Conservation (phyloP, 23 tunicate species). For the Trididemnum nubilum region DNA sequence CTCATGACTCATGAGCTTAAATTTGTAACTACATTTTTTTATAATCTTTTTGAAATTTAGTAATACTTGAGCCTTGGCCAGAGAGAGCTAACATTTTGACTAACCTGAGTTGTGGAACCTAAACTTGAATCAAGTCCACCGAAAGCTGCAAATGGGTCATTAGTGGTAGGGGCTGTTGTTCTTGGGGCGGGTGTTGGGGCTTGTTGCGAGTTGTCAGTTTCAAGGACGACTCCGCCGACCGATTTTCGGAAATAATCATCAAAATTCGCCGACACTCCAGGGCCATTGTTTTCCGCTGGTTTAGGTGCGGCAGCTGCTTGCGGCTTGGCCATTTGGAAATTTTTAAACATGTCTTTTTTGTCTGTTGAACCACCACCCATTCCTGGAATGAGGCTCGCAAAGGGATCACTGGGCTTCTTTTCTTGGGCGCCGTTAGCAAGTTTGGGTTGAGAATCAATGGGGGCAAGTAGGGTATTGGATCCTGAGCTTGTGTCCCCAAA, state of each 20-base stretch:
- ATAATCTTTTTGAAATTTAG: too few relatives aligned
- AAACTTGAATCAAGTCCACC: constrained; percentile 8
- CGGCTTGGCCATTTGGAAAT: constrained; percentile 89
- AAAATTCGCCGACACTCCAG: constrained; percentile 38
- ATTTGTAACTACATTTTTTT: too few relatives aligned
- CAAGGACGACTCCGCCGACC: constrained; percentile 73
- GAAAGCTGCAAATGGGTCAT: constrained; percentile 38
- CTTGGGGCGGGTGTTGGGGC: constrained; percentile 42
- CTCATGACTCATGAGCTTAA: too few relatives aligned
- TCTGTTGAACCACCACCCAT: constrained; percentile 41
- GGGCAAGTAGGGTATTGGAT: constrained; percentile 40
- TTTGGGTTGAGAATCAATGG: constrained; percentile 26
- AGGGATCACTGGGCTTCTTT: constrained; percentile 50
- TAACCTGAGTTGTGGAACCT: background rate
- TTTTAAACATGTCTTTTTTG: constrained; percentile 90
- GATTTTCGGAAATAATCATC: constrained; percentile 59
- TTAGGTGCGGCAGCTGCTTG: background rate
- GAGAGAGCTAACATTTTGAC: too few relatives aligned
- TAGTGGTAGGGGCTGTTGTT: constrained; percentile 14
- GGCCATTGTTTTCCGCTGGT: background rate
- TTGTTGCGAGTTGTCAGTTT: constrained; percentile 5
- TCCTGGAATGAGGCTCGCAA: constrained; percentile 73
- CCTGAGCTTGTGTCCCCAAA: constrained; percentile 27
- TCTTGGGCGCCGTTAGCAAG: constrained; percentile 17
- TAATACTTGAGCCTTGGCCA: too few relatives aligned